A percentile compares a stretch with the other conserved stretches of the same genome.
These are phyloP conservation scores for Eristalis arbustorum DNA, from an alignment of 2,888 invertebrate species.

Conservation along the genomic window DNA sequence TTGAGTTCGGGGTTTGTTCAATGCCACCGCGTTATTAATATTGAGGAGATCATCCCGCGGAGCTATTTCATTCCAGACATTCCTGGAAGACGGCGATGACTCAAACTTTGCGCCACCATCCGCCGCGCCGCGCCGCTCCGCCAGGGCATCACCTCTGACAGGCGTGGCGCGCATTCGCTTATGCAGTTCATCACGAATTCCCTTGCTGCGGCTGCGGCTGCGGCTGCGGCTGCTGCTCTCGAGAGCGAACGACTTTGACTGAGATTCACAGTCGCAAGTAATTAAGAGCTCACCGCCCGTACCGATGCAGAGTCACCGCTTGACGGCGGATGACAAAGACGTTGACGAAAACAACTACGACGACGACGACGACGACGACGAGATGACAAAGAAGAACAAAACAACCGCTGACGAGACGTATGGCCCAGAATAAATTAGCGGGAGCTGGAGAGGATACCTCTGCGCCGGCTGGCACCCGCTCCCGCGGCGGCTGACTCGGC, in stretches of 20 bases:
- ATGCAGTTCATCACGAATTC: conserved; percentile 28
- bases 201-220: background rate
- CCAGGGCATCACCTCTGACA: conserved; percentile 51
- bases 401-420: conserved; percentile 49
- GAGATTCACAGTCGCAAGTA: conserved; percentile 5
- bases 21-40: conserved; percentile 43
- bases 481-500: background rate
- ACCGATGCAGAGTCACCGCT: background rate
- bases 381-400: conserved; percentile 12
- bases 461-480: background rate
- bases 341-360: conserved; percentile 19
- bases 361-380: conserved; percentile 7
- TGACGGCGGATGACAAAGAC: conserved; percentile 8
- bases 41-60: conserved; percentile 3
- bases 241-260: background rate
- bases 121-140: too few relatives aligned
- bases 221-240: background rate
- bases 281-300: conserved; percentile 35
- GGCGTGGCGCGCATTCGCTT: conserved; percentile 15
- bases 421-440: conserved; percentile 69
- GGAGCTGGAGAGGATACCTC: background rate
- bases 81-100: conserved; percentile 55
- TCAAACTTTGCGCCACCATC: conserved; percentile 49
- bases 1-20: conserved; percentile 27
- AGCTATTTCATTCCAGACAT: conserved; percentile 57